Evolutionary conservation across 2,113 vertebrate species (phyloP).

Genomic region (Buteo buteo): DNA sequence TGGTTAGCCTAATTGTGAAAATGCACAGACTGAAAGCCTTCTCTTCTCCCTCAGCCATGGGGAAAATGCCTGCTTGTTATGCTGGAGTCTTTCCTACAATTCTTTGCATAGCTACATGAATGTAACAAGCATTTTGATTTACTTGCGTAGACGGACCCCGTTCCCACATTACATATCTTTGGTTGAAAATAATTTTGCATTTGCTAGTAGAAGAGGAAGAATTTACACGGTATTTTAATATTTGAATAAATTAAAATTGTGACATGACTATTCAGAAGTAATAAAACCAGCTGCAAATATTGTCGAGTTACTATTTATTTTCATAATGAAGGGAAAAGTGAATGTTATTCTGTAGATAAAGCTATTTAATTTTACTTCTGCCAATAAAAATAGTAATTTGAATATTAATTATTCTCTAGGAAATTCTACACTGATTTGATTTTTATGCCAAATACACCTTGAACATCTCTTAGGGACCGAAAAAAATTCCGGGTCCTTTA

Average conservation of each 20-base stretch:
- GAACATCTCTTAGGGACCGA: neutral
- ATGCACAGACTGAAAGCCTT: neutral
- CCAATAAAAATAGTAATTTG: neutral
- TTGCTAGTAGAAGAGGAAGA: neutral
- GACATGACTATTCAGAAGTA: neutral
- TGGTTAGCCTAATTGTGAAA: neutral
- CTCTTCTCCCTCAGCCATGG: neutral
- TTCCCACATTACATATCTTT: neutral
- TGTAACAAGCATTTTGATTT: neutral
- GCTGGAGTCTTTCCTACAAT: neutral
- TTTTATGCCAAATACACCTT: constrained; percentile 2
- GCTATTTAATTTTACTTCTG: neutral
- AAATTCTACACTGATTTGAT: constrained; percentile 6
- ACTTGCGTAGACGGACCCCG: neutral
- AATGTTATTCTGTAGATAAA: neutral
- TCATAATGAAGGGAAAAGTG: constrained; percentile 1
- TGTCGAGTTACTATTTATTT: neutral
- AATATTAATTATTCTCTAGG: neutral
- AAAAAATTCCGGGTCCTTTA: neutral
- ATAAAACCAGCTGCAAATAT: neutral
- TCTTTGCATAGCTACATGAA: neutral
- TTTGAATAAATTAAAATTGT: neutral
- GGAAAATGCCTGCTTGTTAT: neutral
- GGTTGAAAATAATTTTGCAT: constrained; percentile 19
- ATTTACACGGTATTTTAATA: neutral